Percentiles rank a stretch among this genome's conserved stretches.
These are phyloP conservation scores for Idaea biselata DNA, from an alignment of 2,888 invertebrate species.

Conservation along the genomic window DNA sequence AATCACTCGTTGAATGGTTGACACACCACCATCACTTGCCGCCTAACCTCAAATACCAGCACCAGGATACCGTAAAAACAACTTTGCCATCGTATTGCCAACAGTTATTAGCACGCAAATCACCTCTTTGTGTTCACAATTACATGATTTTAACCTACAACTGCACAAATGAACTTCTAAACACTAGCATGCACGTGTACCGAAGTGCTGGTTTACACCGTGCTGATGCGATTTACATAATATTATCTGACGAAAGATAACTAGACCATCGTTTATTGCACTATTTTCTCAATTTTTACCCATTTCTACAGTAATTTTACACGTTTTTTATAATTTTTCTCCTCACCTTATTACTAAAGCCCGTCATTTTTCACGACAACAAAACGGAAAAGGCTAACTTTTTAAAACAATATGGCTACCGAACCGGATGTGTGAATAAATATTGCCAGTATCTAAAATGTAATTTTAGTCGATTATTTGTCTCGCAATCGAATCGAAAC, in stretches of 20 bases:
- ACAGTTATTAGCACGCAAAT: not conserved
- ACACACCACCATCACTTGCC: conserved; percentile 37
- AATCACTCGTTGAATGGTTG: conserved; percentile 28
- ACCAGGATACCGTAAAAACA: conserved; percentile 5
- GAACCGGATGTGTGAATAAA: conserved; percentile 64
- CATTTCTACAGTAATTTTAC: conserved; percentile 9
- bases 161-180: conserved; percentile 15
- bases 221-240: not conserved
- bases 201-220: conserved; percentile 19
- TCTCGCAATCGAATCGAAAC: not conserved
- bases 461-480: conserved; percentile 16
- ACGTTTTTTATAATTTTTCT: conserved; percentile 41
- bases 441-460: conserved; percentile 34
- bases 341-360: conserved; percentile 89
- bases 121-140: not conserved
- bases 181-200: conserved; percentile 41
- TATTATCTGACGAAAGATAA: not conserved
- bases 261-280: conserved; percentile 9
- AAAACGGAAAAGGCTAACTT: conserved; percentile 83
- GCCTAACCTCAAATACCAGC: conserved; percentile 54
- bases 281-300: conserved; percentile 11
- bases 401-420: conserved; percentile 76
- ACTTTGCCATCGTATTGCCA: not conserved
- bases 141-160: not conserved
- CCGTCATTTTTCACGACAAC: conserved; percentile 87